phyloP scores from a whole-genome alignment of 2,113 vertebrate genomes.

The Sakesphorus luctuosus region DNA sequence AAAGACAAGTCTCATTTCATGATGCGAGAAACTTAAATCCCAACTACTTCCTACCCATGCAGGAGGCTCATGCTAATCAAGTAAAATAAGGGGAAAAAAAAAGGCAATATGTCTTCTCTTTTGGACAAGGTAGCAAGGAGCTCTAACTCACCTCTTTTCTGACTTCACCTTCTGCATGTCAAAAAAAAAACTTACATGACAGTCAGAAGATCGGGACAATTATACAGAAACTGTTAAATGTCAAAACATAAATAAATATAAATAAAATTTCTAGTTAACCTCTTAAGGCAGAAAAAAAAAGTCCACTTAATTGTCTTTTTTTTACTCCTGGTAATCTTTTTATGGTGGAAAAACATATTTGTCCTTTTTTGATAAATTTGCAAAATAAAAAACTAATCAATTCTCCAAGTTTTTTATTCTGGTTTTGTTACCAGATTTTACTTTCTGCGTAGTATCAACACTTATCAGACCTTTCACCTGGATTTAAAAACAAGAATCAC shows the following conservation, averaged over 20 bases:
- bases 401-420: neutral
- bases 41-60: neutral
- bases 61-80: neutral
- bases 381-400: neutral
- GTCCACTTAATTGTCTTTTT: neutral
- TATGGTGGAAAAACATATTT: neutral
- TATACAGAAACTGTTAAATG: neutral
- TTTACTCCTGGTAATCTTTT: neutral
- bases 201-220: neutral
- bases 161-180: neutral
- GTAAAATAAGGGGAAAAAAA: neutral
- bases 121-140: neutral
- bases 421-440: neutral
- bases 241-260: neutral
- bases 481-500: neutral
- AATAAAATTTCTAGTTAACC: neutral
- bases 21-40: neutral
- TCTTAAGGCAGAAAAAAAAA: neutral
- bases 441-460: neutral
- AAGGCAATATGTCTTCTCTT: neutral
- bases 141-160: neutral
- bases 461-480: neutral
- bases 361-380: neutral
- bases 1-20: neutral
- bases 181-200: neutral